Evolutionary conservation across 2,113 vertebrate species (phyloP).

Genomic region (Stictonetta naevosa): DNA sequence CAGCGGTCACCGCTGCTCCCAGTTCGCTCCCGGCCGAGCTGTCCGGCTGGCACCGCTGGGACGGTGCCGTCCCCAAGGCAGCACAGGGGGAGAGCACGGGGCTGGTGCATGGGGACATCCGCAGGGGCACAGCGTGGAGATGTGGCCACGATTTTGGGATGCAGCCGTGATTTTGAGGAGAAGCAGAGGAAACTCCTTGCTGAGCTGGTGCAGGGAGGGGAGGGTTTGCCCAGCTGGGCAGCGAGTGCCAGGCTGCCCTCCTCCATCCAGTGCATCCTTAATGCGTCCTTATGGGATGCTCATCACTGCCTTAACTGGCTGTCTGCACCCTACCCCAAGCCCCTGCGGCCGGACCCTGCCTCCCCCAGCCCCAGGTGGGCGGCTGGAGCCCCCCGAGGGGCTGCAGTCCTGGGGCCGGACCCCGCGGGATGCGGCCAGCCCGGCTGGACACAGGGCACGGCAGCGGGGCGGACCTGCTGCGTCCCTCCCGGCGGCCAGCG

Average conservation of each 20-base stretch:
- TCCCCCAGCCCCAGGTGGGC: no score
- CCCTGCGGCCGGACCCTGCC: background rate
- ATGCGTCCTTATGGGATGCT: rapidly evolving
- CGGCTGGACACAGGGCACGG: rapidly evolving
- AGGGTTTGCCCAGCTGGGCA: rapidly evolving
- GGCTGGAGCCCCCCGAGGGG: rapidly evolving
- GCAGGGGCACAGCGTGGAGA: background rate
- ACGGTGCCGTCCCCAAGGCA: rapidly evolving
- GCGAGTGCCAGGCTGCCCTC: background rate
- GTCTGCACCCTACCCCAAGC: background rate
- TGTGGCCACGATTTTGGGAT: rapidly evolving
- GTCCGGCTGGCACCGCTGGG: background rate
- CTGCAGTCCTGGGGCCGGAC: rapidly evolving
- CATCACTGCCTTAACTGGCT: background rate
- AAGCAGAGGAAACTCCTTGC: background rate
- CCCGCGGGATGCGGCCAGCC: rapidly evolving
- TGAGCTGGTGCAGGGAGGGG: rapidly evolving
- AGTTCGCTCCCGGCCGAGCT: background rate
- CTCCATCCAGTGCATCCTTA: background rate
- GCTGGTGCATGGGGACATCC: background rate
- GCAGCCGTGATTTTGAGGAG: rapidly evolving
- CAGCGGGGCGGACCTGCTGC: background rate
- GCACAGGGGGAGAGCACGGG: background rate
- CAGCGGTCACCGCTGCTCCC: rapidly evolving
- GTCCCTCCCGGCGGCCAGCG: rapidly evolving